phyloP scores from a whole-genome alignment of 2,888 invertebrate species.

The Agrenia bidenticulata region DNA sequence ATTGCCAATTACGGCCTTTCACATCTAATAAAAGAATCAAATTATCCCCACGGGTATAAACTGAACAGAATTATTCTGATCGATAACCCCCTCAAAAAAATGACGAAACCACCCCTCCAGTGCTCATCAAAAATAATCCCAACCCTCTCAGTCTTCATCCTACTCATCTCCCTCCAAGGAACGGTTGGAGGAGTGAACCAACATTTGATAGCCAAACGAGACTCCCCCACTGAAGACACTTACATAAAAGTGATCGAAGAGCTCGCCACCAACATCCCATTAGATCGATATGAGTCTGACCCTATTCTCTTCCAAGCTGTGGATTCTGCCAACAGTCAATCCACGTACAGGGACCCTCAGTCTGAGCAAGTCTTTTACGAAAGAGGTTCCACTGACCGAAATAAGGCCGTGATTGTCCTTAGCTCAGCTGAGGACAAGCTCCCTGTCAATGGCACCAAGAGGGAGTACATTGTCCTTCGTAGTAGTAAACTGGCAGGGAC shows the following conservation, averaged over 20 bases:
- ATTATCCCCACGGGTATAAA: no score
- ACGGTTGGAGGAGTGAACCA: no score
- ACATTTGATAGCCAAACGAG: not conserved
- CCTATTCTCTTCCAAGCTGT: slow-evolving; percentile 4
- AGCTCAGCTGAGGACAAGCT: not conserved
- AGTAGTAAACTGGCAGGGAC: not conserved
- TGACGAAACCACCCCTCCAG: no score
- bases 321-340: not conserved
- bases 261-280: not conserved
- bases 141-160: no score
- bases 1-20: no score
- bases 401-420: not conserved
- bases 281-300: slow-evolving; percentile 6
- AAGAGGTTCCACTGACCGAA: not conserved
- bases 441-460: not conserved
- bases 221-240: not conserved
- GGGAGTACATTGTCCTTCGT: not conserved
- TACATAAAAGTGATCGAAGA: not conserved
- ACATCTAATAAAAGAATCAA: no score
- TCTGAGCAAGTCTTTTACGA: slow-evolving; percentile 1
- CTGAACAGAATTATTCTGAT: no score
- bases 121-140: no score
- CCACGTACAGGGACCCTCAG: slow-evolving; percentile 9
- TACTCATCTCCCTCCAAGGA: no score
- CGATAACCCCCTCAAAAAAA: no score